phyloP scores from a whole-genome alignment of 2,113 vertebrate species.

The Sinocyclocheilus grahami region DNA sequence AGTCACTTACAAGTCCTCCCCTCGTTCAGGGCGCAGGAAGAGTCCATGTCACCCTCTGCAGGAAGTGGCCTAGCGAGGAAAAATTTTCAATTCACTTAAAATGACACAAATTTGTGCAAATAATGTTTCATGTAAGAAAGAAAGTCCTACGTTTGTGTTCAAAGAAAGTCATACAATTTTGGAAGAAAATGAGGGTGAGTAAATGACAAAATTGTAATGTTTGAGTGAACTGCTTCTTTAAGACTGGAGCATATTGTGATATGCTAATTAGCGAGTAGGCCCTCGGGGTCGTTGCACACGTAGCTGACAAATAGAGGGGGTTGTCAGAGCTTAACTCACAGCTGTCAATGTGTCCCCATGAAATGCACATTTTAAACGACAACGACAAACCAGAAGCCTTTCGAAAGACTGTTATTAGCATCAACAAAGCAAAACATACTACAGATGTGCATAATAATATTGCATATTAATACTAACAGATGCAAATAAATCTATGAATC shows the following conservation, averaged over 20 bases:
- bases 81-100: background rate
- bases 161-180: background rate
- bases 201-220: background rate
- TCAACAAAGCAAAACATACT: slow-evolving; percentile 13
- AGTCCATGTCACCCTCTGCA: slow-evolving; percentile 87
- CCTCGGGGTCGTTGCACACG: slow-evolving; percentile 22
- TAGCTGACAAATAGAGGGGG: slow-evolving; percentile 25
- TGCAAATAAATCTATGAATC: background rate
- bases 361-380: background rate
- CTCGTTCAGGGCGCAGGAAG: slow-evolving; percentile 80
- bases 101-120: background rate
- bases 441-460: background rate
- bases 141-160: background rate
- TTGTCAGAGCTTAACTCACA: slow-evolving; percentile 43
- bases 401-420: background rate
- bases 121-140: background rate
- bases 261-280: slow-evolving; percentile 59
- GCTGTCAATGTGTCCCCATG: slow-evolving; percentile 22
- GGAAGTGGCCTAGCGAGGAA: slow-evolving; percentile 80
- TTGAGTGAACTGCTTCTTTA: slow-evolving; percentile 27
- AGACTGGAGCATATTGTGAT: slow-evolving; percentile 46
- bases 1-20: slow-evolving; percentile 83
- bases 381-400: slow-evolving; percentile 7
- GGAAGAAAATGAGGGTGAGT: slow-evolving; percentile 41
- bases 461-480: background rate